A percentile compares a stretch with the other conserved stretches of the same genome.
Evolutionary conservation across 2,888 invertebrate species (phyloP).

Genomic region (Drosophila mimetica): DNA sequence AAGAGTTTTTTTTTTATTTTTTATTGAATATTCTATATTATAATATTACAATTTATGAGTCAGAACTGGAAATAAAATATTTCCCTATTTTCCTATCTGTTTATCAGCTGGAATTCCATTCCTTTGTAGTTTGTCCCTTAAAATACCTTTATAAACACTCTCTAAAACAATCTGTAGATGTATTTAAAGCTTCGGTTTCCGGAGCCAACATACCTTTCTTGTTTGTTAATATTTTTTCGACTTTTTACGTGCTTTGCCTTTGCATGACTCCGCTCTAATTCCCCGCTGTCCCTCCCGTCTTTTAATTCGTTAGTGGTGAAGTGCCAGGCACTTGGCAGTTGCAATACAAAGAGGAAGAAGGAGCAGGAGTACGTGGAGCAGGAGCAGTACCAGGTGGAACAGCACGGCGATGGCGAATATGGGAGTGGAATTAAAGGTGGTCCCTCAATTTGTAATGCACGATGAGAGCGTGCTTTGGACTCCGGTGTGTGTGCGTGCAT

Average conservation of each 20-base stretch:
- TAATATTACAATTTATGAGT: too few species aligned
- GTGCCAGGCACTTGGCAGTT: constrained; percentile 68
- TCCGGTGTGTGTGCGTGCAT: constrained; percentile 15
- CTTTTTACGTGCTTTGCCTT: constrained; percentile 45
- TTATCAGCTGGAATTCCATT: too few species aligned
- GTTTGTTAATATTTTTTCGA: constrained; percentile 31
- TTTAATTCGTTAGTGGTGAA: constrained; percentile 63
- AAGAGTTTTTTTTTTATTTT: too few species aligned
- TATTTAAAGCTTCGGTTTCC: constrained; percentile 8
- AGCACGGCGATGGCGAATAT: constrained; percentile 41
- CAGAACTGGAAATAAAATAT: too few species aligned
- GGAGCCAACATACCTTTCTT: background rate
- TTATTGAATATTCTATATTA: too few species aligned
- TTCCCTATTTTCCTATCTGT: too few species aligned
- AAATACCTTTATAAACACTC: too few species aligned
- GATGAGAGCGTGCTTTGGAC: constrained; percentile 23
- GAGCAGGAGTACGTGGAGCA: background rate
- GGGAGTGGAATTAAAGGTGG: constrained; percentile 48
- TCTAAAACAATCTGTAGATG: background rate
- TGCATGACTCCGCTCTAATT: constrained; percentile 36
- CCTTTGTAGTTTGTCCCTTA: too few species aligned
- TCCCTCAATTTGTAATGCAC: constrained; percentile 65
- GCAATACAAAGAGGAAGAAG: constrained; percentile 37
- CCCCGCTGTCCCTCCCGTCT: constrained; percentile 14
- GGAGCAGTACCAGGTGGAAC: constrained; percentile 17